phyloP scores from a whole-genome alignment of 1,140 invertebrate species.

The Periplaneta americana region DNA sequence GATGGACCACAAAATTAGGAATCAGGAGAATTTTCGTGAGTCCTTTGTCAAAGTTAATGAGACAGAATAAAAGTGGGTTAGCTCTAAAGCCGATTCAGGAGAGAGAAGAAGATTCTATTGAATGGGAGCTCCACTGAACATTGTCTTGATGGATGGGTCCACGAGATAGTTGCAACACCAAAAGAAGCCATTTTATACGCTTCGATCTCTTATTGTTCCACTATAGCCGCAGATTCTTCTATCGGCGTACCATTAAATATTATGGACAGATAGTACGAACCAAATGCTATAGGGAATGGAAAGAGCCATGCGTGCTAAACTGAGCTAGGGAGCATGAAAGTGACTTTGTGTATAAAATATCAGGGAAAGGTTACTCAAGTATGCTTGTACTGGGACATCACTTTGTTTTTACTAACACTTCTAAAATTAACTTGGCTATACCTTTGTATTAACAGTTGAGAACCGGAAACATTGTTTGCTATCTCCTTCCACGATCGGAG shows the following conservation, averaged over 20 bases:
- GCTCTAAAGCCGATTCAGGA: background rate
- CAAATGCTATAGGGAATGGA: background rate
- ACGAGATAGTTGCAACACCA: background rate
- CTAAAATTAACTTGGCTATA: no score
- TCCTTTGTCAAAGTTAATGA: conserved; percentile 9
- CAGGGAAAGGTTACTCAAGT: no score
- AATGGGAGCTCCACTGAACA: background rate
- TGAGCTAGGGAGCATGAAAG: no score
- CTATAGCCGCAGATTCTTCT: background rate
- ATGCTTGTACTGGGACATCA: no score
- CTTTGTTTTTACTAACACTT: no score
- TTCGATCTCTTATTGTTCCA: background rate
- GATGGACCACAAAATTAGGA: conserved; percentile 7
- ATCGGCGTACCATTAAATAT: background rate
- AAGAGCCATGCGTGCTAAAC: no score
- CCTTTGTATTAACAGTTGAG: no score
- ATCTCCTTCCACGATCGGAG: no score
- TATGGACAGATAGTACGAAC: background rate
- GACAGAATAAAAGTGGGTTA: conserved; percentile 9
- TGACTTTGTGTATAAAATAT: no score
- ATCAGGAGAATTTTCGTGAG: conserved; percentile 5
- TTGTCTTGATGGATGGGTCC: background rate
- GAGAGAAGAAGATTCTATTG: background rate
- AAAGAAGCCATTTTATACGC: background rate
- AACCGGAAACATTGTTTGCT: no score